Percentiles rank a stretch among this genome's conserved stretches.
These are phyloP conservation scores for Dasypolia templi DNA, from an alignment of 2,888 invertebrate species.

Conservation along the genomic window DNA sequence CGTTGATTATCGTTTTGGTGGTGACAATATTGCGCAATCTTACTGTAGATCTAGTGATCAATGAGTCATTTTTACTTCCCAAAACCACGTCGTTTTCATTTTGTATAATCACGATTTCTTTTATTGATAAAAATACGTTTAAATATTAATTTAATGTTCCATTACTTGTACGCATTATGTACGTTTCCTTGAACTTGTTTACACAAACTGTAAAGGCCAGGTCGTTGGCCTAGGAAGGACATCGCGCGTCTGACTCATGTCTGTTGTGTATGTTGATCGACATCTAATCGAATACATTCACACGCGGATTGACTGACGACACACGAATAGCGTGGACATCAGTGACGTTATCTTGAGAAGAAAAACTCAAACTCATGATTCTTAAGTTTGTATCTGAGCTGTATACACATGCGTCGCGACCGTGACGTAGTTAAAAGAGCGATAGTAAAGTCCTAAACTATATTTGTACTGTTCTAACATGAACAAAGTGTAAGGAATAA, in stretches of 20 bases:
- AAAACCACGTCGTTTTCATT: background rate
- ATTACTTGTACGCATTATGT: background rate
- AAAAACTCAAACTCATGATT: background rate
- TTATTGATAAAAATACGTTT: background rate
- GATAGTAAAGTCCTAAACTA: too few species aligned
- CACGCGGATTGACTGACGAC: background rate
- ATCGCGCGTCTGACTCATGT: constrained; percentile 3
- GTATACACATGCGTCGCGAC: too few species aligned
- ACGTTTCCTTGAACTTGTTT: constrained; percentile 18
- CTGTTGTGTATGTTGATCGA: background rate
- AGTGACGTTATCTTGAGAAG: background rate
- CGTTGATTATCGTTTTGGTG: background rate
- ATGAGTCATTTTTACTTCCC: background rate
- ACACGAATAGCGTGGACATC: background rate
- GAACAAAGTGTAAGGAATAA: too few species aligned
- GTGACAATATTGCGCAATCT: background rate
- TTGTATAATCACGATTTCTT: background rate
- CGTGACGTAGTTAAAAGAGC: too few species aligned
- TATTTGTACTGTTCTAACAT: too few species aligned
- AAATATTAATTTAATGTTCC: too few species aligned
- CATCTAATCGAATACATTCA: constrained; percentile 12
- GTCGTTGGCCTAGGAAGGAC: constrained; percentile 52
- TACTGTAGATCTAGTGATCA: background rate
- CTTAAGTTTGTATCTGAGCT: background rate
- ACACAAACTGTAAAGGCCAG: constrained; percentile 16